Evolutionary conservation across 1,140 invertebrate genomes (phyloP).

Genomic region (Drosophila rhopaloa): DNA sequence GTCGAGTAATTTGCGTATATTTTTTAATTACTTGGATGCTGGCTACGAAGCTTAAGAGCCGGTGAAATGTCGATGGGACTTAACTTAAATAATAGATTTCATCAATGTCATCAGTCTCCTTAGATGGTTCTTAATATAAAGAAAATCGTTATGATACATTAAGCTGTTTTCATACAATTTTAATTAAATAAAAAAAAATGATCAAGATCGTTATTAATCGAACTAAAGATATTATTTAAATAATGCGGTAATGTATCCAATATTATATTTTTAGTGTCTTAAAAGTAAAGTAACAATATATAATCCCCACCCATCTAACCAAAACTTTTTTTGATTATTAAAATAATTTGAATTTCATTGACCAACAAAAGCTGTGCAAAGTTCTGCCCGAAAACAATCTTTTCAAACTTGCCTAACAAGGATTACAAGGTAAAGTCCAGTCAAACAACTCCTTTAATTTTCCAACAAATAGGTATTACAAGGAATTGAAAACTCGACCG

Average conservation of each 20-base stretch:
- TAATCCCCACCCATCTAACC: too few species aligned
- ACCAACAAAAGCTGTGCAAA: neutral
- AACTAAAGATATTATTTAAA: too few species aligned
- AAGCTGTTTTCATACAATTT: neutral
- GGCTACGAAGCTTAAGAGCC: constrained; percentile 11
- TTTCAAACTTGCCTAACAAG: neutral
- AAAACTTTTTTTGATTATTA: too few species aligned
- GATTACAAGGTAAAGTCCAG: neutral
- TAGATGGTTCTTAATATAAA: neutral
- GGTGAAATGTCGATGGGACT: neutral
- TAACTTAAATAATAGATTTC: constrained; percentile 6
- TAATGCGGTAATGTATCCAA: neutral
- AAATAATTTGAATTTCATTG: too few species aligned
- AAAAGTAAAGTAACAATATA: too few species aligned
- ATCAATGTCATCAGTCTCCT: neutral
- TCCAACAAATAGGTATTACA: constrained; percentile 2
- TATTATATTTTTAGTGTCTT: neutral
- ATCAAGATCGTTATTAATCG: too few species aligned
- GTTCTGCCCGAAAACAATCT: neutral
- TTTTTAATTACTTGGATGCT: constrained; percentile 53
- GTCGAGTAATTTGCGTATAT: constrained; percentile 51
- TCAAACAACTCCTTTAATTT: neutral
- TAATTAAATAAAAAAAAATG: neutral
- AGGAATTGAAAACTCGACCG: neutral
- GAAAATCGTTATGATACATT: neutral